These are phyloP conservation scores for Bovichtus diacanthus DNA, from an alignment of 2,797 vertebrate species.

Conservation along the genomic window DNA sequence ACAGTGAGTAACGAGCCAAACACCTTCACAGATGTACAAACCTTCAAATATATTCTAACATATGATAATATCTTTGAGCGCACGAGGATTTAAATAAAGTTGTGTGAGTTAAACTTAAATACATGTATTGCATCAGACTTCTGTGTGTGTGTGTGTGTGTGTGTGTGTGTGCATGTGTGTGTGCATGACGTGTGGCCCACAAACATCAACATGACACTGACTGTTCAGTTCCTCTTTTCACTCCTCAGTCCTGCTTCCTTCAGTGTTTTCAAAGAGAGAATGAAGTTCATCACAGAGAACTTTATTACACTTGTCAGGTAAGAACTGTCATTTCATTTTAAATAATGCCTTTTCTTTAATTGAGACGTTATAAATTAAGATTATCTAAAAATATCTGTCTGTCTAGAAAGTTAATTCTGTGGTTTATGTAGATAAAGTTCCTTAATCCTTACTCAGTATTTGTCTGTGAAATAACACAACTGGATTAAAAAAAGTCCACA, in stretches of 20 bases:
- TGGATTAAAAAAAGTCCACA: background rate
- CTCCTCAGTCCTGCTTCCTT: too few species aligned
- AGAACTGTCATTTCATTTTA: constrained; percentile 5
- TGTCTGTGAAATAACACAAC: background rate
- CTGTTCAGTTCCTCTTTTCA: too few species aligned
- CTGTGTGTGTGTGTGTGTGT: too few species aligned
- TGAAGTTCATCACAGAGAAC: constrained; percentile 45
- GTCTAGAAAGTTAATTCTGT: background rate
- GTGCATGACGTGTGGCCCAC: too few species aligned
- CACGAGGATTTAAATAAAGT: too few species aligned
- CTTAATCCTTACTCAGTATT: background rate
- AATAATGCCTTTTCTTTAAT: background rate
- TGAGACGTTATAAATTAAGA: background rate
- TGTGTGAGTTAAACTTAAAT: too few species aligned
- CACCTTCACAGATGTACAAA: too few species aligned
- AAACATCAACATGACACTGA: too few species aligned
- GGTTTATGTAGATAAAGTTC: background rate
- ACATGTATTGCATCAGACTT: too few species aligned
- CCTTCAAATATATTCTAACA: too few species aligned
- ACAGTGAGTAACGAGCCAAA: background rate
- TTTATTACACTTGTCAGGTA: constrained; percentile 62
- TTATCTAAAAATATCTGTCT: background rate
- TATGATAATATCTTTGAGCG: too few species aligned
- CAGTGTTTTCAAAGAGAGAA: constrained; percentile 35
- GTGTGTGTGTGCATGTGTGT: too few species aligned